Conservation (phyloP, 1,140 invertebrate species). For the Drosophila lacertosa region DNA sequence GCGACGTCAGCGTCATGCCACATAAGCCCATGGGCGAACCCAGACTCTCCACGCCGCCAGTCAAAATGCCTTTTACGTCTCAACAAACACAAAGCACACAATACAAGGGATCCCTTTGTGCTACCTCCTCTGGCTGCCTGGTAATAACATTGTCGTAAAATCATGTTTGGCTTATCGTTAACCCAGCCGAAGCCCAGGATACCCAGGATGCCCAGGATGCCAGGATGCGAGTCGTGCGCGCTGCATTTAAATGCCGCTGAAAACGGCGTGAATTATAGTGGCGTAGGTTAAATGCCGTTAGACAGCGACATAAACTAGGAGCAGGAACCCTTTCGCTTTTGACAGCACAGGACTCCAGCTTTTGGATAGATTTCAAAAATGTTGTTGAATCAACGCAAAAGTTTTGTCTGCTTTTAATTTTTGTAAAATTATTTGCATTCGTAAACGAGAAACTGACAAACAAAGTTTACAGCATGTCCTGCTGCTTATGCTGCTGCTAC, state of each 20-base stretch:
- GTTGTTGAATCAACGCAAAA: conserved; percentile 48
- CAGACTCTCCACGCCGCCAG: conserved; percentile 2
- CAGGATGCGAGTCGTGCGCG: conserved; percentile 51
- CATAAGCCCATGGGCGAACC: conserved; percentile 60
- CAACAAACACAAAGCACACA: conserved; percentile 72
- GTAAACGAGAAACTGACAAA: conserved; percentile 57
- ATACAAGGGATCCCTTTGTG: conserved; percentile 37
- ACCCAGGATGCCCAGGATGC: conserved; percentile 25
- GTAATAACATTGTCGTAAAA: conserved; percentile 83
- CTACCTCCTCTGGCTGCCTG: conserved; percentile 35
- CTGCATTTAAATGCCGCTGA: conserved; percentile 78
- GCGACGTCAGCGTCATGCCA: conserved; percentile 68
- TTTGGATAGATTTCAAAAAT: conserved; percentile 52
- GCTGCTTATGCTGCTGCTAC: neutral
- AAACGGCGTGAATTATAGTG: conserved; percentile 82
- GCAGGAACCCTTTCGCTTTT: conserved; percentile 63
- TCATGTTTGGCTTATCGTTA: conserved; percentile 83
- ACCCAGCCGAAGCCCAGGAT: conserved; percentile 29
- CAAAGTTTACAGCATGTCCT: conserved; percentile 46
- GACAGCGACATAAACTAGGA: conserved; percentile 75
- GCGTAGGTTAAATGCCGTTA: conserved; percentile 83
- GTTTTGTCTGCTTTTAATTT: conserved; percentile 74
- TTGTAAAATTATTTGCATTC: conserved; percentile 78
- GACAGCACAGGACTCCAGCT: conserved; percentile 41
- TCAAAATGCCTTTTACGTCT: conserved; percentile 56